Base-by-base conservation (phyloP, 2,113 vertebrate species). In the Etia nguti region DNA sequence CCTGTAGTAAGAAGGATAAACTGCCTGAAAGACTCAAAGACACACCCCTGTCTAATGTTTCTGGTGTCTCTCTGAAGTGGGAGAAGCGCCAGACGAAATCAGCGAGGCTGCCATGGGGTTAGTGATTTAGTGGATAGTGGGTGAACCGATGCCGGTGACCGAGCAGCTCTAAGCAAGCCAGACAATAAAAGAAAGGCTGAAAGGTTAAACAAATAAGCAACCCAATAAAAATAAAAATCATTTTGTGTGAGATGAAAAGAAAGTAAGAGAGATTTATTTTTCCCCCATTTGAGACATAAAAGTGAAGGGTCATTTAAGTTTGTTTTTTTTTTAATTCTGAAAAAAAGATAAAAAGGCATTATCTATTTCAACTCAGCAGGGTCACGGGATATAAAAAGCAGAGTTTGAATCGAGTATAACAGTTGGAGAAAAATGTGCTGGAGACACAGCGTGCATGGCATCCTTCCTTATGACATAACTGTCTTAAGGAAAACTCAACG, bases 1-100 rank as follows among this genome's bases (percentile, higher is more conserved):
- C 73, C 15, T 75, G 87, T 77, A 81, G 59, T 82, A 77, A 92
- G 90, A 89, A 92, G 89, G 90, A 85, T 82, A 93, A 86, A 86
- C 65, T 65, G 80, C 77, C 82, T 50, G 18, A 82, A 81, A 86
- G 84, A 93, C 93, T 75, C 87, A 75, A 50, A 52, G 73, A 77
- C 85, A 41, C 79, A 65, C 55, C 57, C 20, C 3, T 86, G 82
- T 88, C 87, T 83, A 85, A 85, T 15, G 13, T 86, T 89, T 88
- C 84, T 80, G 70, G 60, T 60, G 75, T 46, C 73, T 87, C 85
- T 88, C 56, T 86, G 86, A 88, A 88, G 92, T 65, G 81, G 88
- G 88, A 94, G 73, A 81, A 38, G 43, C 70, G 65, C 84, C 84
- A 86, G 75, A 70, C 3, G 38, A 86, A 82, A 81, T 65, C 48